Base-by-base conservation (phyloP, 2,797 vertebrate species). In the Tokudaia muenninki region DNA sequence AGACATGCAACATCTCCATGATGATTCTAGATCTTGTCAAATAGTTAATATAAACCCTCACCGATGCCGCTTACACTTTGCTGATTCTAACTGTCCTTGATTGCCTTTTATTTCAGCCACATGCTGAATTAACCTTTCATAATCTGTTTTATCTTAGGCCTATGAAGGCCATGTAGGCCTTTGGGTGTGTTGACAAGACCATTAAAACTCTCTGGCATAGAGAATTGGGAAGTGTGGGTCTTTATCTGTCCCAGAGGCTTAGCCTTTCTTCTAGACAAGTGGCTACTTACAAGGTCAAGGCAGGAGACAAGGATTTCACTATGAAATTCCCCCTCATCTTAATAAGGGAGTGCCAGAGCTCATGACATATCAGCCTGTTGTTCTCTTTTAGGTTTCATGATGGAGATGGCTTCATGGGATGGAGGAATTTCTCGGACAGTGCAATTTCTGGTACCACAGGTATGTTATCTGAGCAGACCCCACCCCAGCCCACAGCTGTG, bases 371-470 rank as follows among this genome's bases (percentile, higher is more conserved):
- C 86, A 80, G 9, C 26, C 34, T 83, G 0, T 87, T 93, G 47
- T 88, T 97, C 92, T 94, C 0, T 96, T 96, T 86, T 95, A 99
- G 99, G 99, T 93, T 99, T 99, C 98, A 99, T 99, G 99, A 99
- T 99, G 99, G 99, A 99, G 98, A 99, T 99, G 99, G 99, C 99
- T 57, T 99, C 99, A 0, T 99, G 99, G 99, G 99, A 99, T 70
- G 99, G 99, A 95, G 99, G 99, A n/a, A 98, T 99, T 96, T 99
- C 99, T 41, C 99, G 99, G 79, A 99, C 99, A 1, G 99, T 99
- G n/a, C 99, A 99, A 63, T 99, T 99, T 98, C 98, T 99, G 65
- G 99, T 99, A 78, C 99, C 99, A 31, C 99, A 99, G 99, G 99
- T 99, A 86, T 97, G 98, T 96, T 94, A 75, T 96, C 55, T 86